A percentile compares a stretch with the other conserved stretches of the same genome.
phyloP scores from a whole-genome alignment of 1,140 invertebrate species.

The Meloidogyne floridensis region DNA sequence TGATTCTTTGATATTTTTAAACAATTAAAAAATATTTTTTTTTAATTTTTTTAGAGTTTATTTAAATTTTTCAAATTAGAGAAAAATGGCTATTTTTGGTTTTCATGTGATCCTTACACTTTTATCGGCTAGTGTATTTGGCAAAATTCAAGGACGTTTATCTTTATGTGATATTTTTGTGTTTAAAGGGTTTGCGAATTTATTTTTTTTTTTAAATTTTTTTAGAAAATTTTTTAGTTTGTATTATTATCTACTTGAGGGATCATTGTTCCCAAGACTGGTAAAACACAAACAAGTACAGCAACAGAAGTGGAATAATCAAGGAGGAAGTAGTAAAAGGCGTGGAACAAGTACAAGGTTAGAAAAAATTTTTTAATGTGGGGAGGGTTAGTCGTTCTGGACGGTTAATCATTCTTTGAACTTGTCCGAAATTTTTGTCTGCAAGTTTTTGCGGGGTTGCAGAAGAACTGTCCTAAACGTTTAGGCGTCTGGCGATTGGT shows the following conservation, averaged over 20 bases:
- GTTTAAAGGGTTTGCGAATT: constrained; percentile 28
- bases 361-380: background rate
- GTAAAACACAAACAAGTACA: background rate
- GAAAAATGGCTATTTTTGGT: constrained; percentile 45
- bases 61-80: too few species aligned
- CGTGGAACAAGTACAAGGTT: constrained; percentile 6
- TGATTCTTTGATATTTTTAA: too few species aligned
- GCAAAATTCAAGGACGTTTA: constrained; percentile 19
- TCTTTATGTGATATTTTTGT: constrained; percentile 32
- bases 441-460: too few species aligned
- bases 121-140: constrained; percentile 36
- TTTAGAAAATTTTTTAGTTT: constrained; percentile 31
- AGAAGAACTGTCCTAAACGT: too few species aligned
- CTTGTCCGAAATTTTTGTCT: too few species aligned
- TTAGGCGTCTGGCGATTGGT: too few species aligned
- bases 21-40: too few species aligned
- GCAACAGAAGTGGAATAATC: constrained; percentile 2
- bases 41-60: too few species aligned
- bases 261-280: constrained; percentile 12
- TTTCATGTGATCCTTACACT: constrained; percentile 40
- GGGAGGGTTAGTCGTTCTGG: too few species aligned
- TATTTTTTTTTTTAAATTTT: too few species aligned
- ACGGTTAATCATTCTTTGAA: too few species aligned
- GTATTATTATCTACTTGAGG: constrained; percentile 35
- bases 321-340: too few species aligned